A percentile compares a stretch with the other conserved stretches of the same genome.
Evolutionary conservation across 35 echinoderm and acorn worm genomes (phyloP).

Genomic region (Heliocidaris erythrogramma): DNA sequence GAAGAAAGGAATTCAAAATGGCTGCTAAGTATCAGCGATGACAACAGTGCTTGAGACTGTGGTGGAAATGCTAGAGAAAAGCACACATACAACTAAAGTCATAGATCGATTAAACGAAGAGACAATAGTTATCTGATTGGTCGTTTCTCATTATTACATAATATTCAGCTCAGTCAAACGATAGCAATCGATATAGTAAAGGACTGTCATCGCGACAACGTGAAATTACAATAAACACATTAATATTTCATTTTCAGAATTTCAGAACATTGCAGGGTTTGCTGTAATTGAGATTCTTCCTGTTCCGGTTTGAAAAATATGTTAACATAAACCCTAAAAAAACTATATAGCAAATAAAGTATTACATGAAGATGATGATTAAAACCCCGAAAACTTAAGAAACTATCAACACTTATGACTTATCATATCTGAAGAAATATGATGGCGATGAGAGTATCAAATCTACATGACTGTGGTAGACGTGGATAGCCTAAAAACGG

Average conservation of each 20-base stretch:
- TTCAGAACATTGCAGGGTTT: too few species aligned
- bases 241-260: neutral
- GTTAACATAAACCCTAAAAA: too few species aligned
- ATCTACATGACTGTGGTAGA: too few species aligned
- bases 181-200: neutral
- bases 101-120: neutral
- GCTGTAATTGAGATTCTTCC: too few species aligned
- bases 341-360: too few species aligned
- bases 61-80: neutral
- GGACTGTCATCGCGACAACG: neutral
- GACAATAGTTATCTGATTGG: neutral
- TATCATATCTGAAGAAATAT: too few species aligned
- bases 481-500: too few species aligned
- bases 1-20: conserved; percentile 5
- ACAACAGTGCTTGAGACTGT: neutral
- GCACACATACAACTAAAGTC: neutral
- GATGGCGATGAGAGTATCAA: too few species aligned
- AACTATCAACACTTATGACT: too few species aligned
- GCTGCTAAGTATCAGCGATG: neutral
- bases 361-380: too few species aligned
- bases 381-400: too few species aligned
- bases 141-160: neutral
- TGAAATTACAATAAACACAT: neutral
- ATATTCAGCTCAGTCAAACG: neutral
- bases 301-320: too few species aligned